Percentiles rank a stretch among this genome's conserved stretches.
phyloP scores from a whole-genome alignment of 2,113 vertebrate species.

The Triplophysa rosa region DNA sequence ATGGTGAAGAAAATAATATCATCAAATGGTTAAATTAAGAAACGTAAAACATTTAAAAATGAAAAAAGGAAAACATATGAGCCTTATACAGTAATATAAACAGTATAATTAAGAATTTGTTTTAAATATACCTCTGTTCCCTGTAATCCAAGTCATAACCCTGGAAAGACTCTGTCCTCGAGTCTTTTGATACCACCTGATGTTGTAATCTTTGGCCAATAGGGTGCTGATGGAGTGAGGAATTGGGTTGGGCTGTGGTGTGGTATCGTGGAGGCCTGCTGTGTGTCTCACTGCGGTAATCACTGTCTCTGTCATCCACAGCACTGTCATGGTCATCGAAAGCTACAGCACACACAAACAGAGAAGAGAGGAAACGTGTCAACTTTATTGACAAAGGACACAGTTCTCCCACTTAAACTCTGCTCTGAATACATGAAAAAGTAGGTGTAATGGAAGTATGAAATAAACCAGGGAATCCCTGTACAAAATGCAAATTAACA shows the following conservation, averaged over 20 bases:
- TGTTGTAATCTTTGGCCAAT: slow-evolving; percentile 76
- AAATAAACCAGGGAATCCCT: not conserved
- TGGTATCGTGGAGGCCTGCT: slow-evolving; percentile 84
- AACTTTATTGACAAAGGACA: not conserved
- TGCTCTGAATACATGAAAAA: not conserved
- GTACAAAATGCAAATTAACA: not conserved
- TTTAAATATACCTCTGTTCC: slow-evolving; percentile 79
- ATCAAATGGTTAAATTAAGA: slow-evolving; percentile 44
- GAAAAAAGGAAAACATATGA: not conserved
- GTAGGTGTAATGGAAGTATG: not conserved
- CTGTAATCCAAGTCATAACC: slow-evolving; percentile 81
- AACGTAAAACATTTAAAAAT: not conserved
- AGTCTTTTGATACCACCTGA: slow-evolving; percentile 72
- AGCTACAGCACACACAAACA: slow-evolving; percentile 67
- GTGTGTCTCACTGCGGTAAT: slow-evolving; percentile 90
- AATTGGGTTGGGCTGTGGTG: slow-evolving; percentile 85
- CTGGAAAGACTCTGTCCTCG: slow-evolving; percentile 75
- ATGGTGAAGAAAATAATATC: slow-evolving; percentile 36
- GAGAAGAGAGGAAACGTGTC: not conserved
- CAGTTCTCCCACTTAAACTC: not conserved
- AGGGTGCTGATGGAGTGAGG: slow-evolving; percentile 88
- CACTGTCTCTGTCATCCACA: slow-evolving; percentile 87
- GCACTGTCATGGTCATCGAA: slow-evolving; percentile 89
- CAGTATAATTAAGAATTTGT: not conserved
- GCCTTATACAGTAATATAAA: no score